phyloP scores from a whole-genome alignment of 2,113 vertebrate species.

The Bubo blakistoni region DNA sequence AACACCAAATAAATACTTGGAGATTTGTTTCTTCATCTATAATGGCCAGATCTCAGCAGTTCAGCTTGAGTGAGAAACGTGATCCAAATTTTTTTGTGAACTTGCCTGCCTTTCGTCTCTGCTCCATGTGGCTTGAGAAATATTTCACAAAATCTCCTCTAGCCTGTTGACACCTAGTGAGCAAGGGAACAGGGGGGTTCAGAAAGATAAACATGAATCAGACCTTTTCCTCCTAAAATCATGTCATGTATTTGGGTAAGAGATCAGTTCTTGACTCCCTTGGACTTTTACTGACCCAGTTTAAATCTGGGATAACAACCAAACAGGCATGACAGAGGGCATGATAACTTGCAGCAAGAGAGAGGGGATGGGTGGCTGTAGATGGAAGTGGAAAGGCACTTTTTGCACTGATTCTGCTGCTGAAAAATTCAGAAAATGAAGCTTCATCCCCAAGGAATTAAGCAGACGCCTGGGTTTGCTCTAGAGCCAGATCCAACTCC shows the following conservation, averaged over 20 bases:
- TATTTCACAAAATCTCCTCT: background rate
- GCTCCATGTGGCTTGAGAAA: background rate
- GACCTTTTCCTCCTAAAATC: background rate
- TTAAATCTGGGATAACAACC: background rate
- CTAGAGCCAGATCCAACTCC: background rate
- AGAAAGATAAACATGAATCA: background rate
- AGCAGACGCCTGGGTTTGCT: fast-evolving
- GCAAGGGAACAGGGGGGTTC: background rate
- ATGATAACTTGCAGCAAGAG: background rate
- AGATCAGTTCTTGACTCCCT: background rate
- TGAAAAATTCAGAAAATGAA: background rate
- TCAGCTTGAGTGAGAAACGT: background rate
- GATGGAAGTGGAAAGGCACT: background rate
- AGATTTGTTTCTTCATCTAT: background rate
- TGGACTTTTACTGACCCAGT: background rate
- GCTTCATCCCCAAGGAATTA: background rate
- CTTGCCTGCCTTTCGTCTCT: background rate
- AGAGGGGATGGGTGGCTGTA: background rate
- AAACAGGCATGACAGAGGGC: background rate
- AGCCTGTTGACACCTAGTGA: background rate
- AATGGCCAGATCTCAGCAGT: background rate
- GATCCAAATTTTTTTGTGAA: background rate
- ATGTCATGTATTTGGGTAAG: background rate
- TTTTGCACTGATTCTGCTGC: background rate
- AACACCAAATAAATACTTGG: background rate